phyloP scores from a whole-genome alignment of 2,888 invertebrate genomes.

The Fissipunctia ypsillon region DNA sequence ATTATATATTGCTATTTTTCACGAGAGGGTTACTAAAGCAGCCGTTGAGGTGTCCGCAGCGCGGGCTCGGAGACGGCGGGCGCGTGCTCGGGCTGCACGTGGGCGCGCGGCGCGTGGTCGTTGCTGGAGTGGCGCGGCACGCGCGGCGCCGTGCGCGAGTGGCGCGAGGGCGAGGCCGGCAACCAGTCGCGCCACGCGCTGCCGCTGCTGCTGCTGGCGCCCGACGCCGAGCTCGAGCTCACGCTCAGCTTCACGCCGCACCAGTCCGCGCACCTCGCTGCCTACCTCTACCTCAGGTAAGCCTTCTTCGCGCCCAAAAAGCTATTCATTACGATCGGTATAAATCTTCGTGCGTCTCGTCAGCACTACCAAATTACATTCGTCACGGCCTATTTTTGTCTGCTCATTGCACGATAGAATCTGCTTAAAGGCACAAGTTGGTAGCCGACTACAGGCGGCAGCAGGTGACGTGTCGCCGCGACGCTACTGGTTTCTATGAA shows the following conservation, averaged over 20 bases:
- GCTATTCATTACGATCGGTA: no score
- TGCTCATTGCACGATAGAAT: no score
- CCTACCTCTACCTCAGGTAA: conserved; percentile 85
- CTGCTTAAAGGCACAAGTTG: no score
- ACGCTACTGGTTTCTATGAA: no score
- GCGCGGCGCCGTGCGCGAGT: conserved; percentile 63
- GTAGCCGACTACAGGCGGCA: no score
- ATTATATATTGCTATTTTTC: no score
- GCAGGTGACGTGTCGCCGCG: no score
- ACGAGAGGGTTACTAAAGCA: no score
- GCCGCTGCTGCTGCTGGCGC: conserved; percentile 88
- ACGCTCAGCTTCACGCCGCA: conserved; percentile 86
- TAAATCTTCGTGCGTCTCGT: no score
- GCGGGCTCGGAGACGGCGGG: conserved; percentile 53
- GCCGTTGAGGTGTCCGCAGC: neutral
- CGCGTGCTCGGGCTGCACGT: conserved; percentile 60
- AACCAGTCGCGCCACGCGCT: conserved; percentile 44
- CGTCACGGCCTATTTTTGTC: no score
- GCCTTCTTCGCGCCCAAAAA: no score
- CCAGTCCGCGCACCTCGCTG: conserved; percentile 82
- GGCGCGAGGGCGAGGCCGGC: conserved; percentile 43
- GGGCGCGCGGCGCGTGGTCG: conserved; percentile 71
- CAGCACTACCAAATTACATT: no score
- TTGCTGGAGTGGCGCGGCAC: conserved; percentile 74
- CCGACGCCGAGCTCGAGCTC: conserved; percentile 89